Conservation (phyloP, 2,797 vertebrate species). For the Esox masquinongy region DNA sequence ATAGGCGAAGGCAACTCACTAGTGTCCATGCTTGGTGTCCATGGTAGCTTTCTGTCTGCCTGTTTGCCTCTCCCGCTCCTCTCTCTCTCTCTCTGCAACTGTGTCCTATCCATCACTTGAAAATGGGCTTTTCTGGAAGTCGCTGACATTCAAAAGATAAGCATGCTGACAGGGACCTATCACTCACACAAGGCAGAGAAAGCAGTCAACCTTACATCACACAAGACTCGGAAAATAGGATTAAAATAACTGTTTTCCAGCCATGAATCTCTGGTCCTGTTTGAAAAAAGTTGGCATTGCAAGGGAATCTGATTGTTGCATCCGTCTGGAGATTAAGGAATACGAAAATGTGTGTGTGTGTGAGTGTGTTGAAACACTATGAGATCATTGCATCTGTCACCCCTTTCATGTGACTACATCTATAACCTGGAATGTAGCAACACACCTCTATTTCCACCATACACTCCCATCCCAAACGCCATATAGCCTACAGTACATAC, state of each 20-base stretch:
- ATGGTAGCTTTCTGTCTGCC: background rate
- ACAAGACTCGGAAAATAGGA: slow-evolving; percentile 14
- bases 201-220: slow-evolving; percentile 38
- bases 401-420: slow-evolving; percentile 11
- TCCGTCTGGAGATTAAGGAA: background rate
- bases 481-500: background rate
- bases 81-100: slow-evolving; percentile 3
- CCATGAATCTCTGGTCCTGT: background rate
- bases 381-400: slow-evolving; percentile 8
- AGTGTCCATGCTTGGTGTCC: background rate
- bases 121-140: slow-evolving; percentile 64
- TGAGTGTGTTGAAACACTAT: slow-evolving; percentile 7
- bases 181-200: slow-evolving; percentile 52
- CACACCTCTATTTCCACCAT: background rate
- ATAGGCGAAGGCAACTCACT: background rate
- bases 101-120: slow-evolving; percentile 63
- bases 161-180: slow-evolving; percentile 60
- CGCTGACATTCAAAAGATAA: slow-evolving; percentile 65
- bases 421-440: slow-evolving; percentile 12
- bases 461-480: background rate
- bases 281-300: background rate
- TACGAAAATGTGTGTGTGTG: background rate
- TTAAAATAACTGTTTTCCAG: background rate
- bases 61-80: slow-evolving; percentile 25
- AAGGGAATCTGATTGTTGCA: background rate